phyloP scores from a whole-genome alignment of 2,888 invertebrate species.

The Eupeodes luniger region DNA sequence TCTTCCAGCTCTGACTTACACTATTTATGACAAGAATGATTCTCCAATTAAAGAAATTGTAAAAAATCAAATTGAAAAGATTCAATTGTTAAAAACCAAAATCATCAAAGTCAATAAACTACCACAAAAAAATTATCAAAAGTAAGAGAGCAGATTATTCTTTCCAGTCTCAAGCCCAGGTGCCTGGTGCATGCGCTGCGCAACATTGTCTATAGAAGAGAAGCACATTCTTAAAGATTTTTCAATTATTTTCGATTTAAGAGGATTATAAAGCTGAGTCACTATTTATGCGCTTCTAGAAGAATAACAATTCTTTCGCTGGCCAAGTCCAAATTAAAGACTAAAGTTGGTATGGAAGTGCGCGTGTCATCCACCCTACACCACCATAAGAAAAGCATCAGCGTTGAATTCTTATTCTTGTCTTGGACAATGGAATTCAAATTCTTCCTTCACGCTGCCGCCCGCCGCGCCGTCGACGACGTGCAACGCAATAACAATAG shows the following conservation, averaged over 20 bases:
- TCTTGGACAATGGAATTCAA: conserved; percentile 59
- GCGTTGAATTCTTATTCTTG: conserved; percentile 56
- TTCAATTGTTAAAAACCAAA: background rate
- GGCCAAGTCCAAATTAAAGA: conserved; percentile 60
- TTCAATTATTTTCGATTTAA: conserved; percentile 17
- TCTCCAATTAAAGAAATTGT: background rate
- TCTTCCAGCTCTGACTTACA: background rate
- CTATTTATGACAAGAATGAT: background rate
- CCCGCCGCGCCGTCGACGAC: no score
- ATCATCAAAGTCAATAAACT: background rate
- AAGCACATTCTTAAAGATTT: background rate
- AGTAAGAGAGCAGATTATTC: conserved; percentile 9
- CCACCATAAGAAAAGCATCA: conserved; percentile 15
- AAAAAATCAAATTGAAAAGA: background rate
- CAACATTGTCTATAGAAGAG: background rate
- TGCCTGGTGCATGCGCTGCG: background rate
- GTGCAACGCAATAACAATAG: conserved; percentile 25
- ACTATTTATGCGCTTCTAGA: conserved; percentile 3
- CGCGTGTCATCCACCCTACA: conserved; percentile 23
- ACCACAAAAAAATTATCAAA: background rate
- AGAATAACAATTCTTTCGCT: conserved; percentile 22
- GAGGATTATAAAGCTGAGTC: conserved; percentile 38
- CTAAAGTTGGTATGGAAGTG: conserved; percentile 23
- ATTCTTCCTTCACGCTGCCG: conserved; percentile 14
- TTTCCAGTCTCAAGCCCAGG: background rate